A percentile compares a stretch with the other conserved stretches of the same genome.
Conservation (phyloP, 2,888 invertebrate genomes). For the Chesias legatella region DNA sequence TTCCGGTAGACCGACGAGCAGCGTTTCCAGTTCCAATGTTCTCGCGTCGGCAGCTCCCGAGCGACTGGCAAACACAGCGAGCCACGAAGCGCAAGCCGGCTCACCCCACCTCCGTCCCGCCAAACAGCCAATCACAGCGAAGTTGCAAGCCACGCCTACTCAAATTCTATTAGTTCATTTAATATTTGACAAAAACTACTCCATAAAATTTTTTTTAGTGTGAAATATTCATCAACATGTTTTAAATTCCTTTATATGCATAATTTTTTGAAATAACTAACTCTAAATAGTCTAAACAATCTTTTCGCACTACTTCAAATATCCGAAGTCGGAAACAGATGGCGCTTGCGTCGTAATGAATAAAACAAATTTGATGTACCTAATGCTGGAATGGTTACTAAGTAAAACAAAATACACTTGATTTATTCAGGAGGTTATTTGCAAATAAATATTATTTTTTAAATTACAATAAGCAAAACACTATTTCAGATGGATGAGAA, state of each 20-base stretch:
- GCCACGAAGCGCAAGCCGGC: slow-evolving; percentile 53
- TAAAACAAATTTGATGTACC: no score
- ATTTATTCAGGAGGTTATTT: no score
- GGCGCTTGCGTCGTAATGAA: no score
- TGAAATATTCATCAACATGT: slow-evolving; percentile 1
- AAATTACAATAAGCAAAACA: no score
- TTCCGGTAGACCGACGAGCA: slow-evolving; percentile 36
- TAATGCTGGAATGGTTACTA: no score
- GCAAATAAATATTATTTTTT: no score
- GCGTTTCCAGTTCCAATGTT: slow-evolving; percentile 40
- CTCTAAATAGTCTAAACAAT: no score
- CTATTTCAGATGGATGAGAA: no score
- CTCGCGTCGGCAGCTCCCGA: slow-evolving; percentile 53
- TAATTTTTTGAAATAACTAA: no score
- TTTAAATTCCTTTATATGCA: not conserved
- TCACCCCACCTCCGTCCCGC: slow-evolving; percentile 42
- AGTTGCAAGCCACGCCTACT: slow-evolving; percentile 36
- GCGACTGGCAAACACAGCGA: slow-evolving; percentile 49
- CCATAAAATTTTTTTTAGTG: not conserved
- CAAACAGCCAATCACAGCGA: slow-evolving; percentile 35
- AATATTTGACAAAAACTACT: not conserved
- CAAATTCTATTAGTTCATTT: slow-evolving; percentile 18
- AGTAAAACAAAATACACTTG: no score
- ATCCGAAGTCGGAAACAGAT: no score
- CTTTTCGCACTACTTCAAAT: no score